Base-by-base conservation (phyloP, 2,113 vertebrate genomes). In the Erythrocebus patas region DNA sequence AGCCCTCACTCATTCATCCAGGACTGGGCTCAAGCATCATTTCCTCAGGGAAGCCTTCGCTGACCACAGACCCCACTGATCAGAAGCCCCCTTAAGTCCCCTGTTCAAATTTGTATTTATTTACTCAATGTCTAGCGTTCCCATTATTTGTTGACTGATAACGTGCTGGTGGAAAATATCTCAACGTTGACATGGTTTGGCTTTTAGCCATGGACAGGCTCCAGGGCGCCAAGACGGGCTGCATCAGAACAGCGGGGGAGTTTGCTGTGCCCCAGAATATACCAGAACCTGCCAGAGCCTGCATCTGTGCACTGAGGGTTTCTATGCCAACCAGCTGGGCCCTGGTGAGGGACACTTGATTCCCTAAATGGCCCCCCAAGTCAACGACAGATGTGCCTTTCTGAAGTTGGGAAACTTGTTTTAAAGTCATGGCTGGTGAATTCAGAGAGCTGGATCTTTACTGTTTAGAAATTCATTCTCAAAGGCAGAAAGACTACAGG, bases 301-400 rank as follows among this genome's bases (percentile, higher is more conserved):
- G 57, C 86, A 57, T 73, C 93, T 96, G 93, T 32, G 94, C 5
- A 0, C 22, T 6, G 0, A 5, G 17, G 0, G 14, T 97, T 96
- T 94, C 97, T 84, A 88, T 88, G 96, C 93, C 97, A 97, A 97
- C 93, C 75, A 59, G 84, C 72, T 7, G 95, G 95, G 92, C 17
- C 79, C 82, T 22, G 45, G 66, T 1, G 35, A 85, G 32, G 72
- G 88, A 82, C 27, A n/a, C 66, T 79, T 32, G 45, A 45, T 94
- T 95, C n/a, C 61, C 73, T 81, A 61, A 97, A 89, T 35, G 59
- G 11, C 57, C 25, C 81, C 70, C 72, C 11, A 4, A 20, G 66
- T 93, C 66, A 79, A 52, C 70, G 30, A 84, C 27, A 82, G 93
- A 79, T 43, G 78, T 35, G 48, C 40, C 12, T 92, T 84, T 55